Conservation (phyloP, 2,888 invertebrate species). For the Ophion obscuratus region DNA sequence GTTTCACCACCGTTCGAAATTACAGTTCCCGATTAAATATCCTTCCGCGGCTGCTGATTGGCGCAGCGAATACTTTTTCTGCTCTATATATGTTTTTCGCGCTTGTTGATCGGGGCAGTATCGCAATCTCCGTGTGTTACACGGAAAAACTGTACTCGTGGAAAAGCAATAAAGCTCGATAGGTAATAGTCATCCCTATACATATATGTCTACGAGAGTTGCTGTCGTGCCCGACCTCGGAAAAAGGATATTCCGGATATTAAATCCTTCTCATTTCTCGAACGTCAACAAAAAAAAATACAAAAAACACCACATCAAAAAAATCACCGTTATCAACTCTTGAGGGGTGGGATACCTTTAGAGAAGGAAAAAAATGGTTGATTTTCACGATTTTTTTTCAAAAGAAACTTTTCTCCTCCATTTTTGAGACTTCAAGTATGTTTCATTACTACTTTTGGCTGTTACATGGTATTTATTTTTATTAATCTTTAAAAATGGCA, state of each 20-base stretch:
- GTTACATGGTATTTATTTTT: no score
- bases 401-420: no score
- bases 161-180: slow-evolving; percentile 61
- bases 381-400: no score
- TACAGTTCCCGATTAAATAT: not conserved
- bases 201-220: not conserved
- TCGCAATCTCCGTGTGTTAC: slow-evolving; percentile 16
- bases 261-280: slow-evolving; percentile 1
- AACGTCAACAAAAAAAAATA: not conserved
- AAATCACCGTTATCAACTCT: not conserved
- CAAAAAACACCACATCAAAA: not conserved
- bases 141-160: slow-evolving; percentile 23
- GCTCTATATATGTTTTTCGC: not conserved
- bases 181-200: slow-evolving; percentile 21
- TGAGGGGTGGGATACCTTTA: no score
- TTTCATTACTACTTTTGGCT: no score
- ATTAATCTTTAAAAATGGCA: no score
- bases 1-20: not conserved
- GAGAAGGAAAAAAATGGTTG: no score
- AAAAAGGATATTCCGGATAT: slow-evolving; percentile 25
- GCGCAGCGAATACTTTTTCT: not conserved
- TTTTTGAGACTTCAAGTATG: no score
- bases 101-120: slow-evolving; percentile 38
- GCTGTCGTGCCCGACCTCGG: slow-evolving; percentile 8
- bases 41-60: not conserved